Conservation (phyloP, 2,797 vertebrate genomes). For the Enteromius argenteus region DNA sequence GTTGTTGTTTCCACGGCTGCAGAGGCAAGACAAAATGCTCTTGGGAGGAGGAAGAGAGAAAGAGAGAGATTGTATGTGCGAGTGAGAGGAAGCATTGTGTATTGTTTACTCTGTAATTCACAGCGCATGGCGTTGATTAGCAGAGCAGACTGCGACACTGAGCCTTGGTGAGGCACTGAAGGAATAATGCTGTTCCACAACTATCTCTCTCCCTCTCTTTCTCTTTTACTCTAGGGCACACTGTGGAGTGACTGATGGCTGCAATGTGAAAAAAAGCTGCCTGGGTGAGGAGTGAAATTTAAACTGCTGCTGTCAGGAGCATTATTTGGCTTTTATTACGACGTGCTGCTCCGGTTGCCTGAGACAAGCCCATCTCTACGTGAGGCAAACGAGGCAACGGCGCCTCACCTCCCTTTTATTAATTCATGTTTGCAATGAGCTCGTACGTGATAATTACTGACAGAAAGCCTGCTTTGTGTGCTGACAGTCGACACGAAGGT, state of each 20-base stretch:
- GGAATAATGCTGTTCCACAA: conserved; percentile 45
- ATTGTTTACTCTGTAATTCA: conserved; percentile 73
- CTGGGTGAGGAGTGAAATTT: conserved; percentile 70
- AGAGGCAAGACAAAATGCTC: conserved; percentile 70
- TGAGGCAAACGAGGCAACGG: conserved; percentile 42
- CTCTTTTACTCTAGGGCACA: conserved; percentile 46
- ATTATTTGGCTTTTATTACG: conserved; percentile 69
- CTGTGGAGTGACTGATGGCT: conserved; percentile 63
- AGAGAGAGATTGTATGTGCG: conserved; percentile 36
- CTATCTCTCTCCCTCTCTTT: conserved; percentile 36
- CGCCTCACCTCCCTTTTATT: conserved; percentile 53
- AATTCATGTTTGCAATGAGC: conserved; percentile 62
- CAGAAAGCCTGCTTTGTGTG: conserved; percentile 68
- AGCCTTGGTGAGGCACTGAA: conserved; percentile 38
- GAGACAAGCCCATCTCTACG: conserved; percentile 42
- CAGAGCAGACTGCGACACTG: conserved; percentile 64
- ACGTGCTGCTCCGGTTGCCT: conserved; percentile 46
- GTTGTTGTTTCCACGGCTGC: conserved; percentile 67
- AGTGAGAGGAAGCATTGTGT: conserved; percentile 64
- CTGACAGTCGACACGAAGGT: conserved; percentile 58
- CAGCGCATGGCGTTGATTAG: conserved; percentile 73
- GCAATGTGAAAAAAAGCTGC: conserved; percentile 68
- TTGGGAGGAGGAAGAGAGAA: conserved; percentile 65
- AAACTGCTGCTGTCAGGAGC: conserved; percentile 71
- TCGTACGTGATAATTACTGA: conserved; percentile 67